Percentiles rank a stretch among this genome's conserved stretches.
phyloP scores from a whole-genome alignment of 1,140 invertebrate species.

The Teleogryllus occipitalis region DNA sequence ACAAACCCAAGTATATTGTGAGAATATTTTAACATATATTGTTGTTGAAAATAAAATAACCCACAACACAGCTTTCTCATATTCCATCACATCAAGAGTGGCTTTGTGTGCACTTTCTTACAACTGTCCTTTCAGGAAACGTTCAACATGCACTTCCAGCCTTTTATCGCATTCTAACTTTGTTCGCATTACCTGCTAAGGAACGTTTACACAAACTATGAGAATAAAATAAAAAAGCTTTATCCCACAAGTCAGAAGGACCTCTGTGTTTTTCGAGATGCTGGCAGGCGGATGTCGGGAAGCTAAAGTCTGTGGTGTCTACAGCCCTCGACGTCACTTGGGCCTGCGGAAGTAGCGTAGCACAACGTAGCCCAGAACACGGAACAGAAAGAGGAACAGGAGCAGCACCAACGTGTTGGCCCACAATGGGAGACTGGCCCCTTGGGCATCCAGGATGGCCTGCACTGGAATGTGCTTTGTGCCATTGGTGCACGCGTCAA shows the following conservation, averaged over 20 bases:
- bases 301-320: background rate
- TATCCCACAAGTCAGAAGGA: background rate
- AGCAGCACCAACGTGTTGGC: conserved; percentile 66
- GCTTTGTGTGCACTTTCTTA: background rate
- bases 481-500: conserved; percentile 50
- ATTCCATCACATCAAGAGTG: background rate
- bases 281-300: background rate
- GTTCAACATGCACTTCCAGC: background rate
- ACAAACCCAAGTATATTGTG: conserved; percentile 11
- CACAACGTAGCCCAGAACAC: conserved; percentile 65
- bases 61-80: background rate
- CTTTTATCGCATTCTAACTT: background rate
- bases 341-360: conserved; percentile 62
- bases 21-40: background rate
- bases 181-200: background rate
- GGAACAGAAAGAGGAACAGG: conserved; percentile 62
- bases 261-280: conserved; percentile 5
- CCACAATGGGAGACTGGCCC: conserved; percentile 55
- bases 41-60: background rate
- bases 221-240: conserved; percentile 12
- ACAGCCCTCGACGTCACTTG: conserved; percentile 36
- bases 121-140: background rate
- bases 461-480: conserved; percentile 51
- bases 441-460: conserved; percentile 58
- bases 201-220: conserved; percentile 3